Base-by-base conservation (phyloP, 1,140 invertebrate genomes). In the Colletes gigas region DNA sequence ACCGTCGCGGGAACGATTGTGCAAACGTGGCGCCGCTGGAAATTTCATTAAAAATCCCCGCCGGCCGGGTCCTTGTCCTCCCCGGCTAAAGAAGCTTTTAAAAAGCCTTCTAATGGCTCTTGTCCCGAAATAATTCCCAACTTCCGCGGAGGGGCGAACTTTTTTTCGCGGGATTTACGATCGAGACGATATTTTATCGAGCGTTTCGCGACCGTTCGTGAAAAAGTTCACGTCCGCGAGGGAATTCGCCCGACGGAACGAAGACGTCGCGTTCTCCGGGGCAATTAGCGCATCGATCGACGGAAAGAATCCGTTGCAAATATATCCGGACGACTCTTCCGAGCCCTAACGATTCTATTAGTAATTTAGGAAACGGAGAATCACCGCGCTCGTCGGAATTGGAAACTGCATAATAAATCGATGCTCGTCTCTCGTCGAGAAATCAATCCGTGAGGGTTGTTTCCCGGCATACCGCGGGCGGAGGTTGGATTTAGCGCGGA, bases 31-130 rank as follows among this genome's bases (percentile, higher is more conserved):
- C 73, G 67, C 21, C 17, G 55, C 21, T 60, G 41, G 69, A 78
- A 78, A 78, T 72, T 78, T 68, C 69, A 72, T 78, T 78, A 69
- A 52, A 77, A 70, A 69, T 17, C 74, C 50, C 65, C 19, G n/a
- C 47, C 10, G 30, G 19, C 21, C 4, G n/a, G 41, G 17, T 21
- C 39, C 9, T 57, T 10, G 10, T 12, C n/a, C 59, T 8, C 47
- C 7, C 17, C 15, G 62, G 19, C 60, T 14, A 52, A 75, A 76
- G 74, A 44, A 77, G 65, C 74, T 68, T 77, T 77, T 77, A 77
- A 77, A 77, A 77, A 77, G 65, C 54, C 74, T 68, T 68, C 68
- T 77, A 77, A 77, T 77, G 55, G 75, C 75, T 14, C 41, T 39
- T 52, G 50, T 59, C 65, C 52, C 66, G 63, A 76, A 76, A 69